Evolutionary conservation across 2,113 vertebrate species (phyloP).

Genomic region (Vimba vimba): DNA sequence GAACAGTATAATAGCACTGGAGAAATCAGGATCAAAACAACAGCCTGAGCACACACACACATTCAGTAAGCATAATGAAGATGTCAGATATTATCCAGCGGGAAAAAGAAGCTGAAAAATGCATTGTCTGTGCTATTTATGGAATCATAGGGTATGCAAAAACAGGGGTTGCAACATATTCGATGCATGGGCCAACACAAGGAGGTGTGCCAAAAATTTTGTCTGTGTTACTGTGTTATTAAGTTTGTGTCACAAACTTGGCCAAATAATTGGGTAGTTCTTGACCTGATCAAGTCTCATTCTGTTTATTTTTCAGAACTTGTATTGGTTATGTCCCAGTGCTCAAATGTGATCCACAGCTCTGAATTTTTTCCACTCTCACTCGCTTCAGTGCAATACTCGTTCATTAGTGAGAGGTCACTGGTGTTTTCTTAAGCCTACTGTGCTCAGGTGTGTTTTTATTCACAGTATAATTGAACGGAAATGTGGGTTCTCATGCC

Average conservation of each 20-base stretch:
- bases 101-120: neutral
- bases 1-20: neutral
- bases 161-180: neutral
- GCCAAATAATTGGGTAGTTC: neutral
- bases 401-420: conserved; percentile 18
- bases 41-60: neutral
- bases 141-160: neutral
- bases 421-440: conserved; percentile 4
- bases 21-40: neutral
- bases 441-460: conserved; percentile 16
- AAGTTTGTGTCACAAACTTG: neutral
- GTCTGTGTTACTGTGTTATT: neutral
- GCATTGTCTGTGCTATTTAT: neutral
- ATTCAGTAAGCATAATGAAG: neutral
- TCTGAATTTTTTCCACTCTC: neutral
- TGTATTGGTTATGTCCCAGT: neutral
- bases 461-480: conserved; percentile 20
- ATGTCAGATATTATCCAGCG: neutral
- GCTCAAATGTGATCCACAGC: neutral
- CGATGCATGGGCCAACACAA: neutral
- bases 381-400: neutral
- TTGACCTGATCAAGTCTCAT: neutral
- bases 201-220: neutral
- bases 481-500: neutral
- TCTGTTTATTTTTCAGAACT: neutral